A percentile compares a stretch with the other conserved stretches of the same genome.
Evolutionary conservation across 2,888 invertebrate species (phyloP).

Genomic region (Papilio demoleus): DNA sequence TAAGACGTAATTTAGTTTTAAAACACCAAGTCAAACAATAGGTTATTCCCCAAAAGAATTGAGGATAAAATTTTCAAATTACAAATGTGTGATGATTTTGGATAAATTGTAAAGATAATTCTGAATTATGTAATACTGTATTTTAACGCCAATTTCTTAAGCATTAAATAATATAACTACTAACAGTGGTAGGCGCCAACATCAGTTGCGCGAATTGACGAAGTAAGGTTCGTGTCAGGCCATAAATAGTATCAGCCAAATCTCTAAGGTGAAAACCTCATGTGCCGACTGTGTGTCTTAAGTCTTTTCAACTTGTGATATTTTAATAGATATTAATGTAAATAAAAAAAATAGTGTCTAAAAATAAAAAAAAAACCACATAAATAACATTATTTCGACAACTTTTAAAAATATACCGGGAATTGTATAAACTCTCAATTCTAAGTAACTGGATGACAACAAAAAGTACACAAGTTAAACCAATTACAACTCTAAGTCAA

Average conservation of each 20-base stretch:
- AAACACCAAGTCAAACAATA: background rate
- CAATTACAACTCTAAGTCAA: background rate
- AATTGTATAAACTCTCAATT: background rate
- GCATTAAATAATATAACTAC: too few relatives aligned
- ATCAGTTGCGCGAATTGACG: too few relatives aligned
- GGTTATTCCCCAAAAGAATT: background rate
- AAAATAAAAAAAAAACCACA: background rate
- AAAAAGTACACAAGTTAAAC: background rate
- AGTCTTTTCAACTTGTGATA: too few relatives aligned
- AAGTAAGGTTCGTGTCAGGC: too few relatives aligned
- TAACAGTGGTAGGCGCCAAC: too few relatives aligned
- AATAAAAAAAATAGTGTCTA: too few relatives aligned
- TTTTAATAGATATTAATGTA: too few relatives aligned
- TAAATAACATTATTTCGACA: background rate
- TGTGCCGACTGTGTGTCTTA: too few relatives aligned
- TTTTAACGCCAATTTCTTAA: too few relatives aligned
- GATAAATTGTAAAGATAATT: background rate
- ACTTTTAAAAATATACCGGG: constrained; percentile 4
- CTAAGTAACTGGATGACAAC: background rate
- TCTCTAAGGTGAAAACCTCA: too few relatives aligned
- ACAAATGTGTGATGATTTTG: background rate
- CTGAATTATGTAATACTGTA: too few relatives aligned
- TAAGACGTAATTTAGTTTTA: background rate
- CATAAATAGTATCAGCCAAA: too few relatives aligned
- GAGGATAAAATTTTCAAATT: background rate